phyloP scores from a whole-genome alignment of 1,140 invertebrate genomes.

The Steinernema khuongi region DNA sequence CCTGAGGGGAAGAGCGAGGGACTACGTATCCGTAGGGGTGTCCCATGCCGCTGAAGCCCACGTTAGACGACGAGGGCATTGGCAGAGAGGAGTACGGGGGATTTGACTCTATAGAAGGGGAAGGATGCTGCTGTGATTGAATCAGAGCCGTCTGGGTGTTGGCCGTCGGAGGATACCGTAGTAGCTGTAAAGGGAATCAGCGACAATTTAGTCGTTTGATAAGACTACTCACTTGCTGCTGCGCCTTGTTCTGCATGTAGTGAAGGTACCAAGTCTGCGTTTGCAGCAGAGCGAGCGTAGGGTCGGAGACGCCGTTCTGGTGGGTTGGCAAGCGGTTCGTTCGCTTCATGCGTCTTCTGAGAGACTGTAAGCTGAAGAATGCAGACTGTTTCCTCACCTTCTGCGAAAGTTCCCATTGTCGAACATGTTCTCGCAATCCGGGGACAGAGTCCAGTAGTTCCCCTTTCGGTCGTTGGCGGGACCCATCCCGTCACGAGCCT shows the following conservation, averaged over 20 bases:
- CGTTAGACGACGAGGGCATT: not conserved
- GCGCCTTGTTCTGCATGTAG: slow-evolving; percentile 12
- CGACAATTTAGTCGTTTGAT: not conserved
- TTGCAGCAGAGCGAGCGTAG: not conserved
- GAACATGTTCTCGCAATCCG: slow-evolving; percentile 85
- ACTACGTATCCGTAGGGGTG: not conserved
- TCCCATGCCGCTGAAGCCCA: not conserved
- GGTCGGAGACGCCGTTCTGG: not conserved
- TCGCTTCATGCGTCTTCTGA: slow-evolving; percentile 1
- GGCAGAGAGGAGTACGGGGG: not conserved
- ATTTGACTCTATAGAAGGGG: not conserved
- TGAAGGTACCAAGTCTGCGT: slow-evolving; percentile 1
- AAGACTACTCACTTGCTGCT: not conserved
- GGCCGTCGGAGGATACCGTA: not conserved
- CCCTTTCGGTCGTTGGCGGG: slow-evolving; percentile 65
- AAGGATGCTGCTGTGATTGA: not conserved
- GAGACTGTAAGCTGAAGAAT: not conserved
- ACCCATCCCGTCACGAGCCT: slow-evolving; percentile 43
- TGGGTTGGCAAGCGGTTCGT: not conserved
- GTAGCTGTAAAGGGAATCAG: not conserved
- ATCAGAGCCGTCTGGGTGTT: not conserved
- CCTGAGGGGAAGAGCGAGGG: not conserved
- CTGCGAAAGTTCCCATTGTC: slow-evolving; percentile 78
- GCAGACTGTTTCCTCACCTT: not conserved
- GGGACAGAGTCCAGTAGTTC: slow-evolving; percentile 69